Evolutionary conservation across 2,113 vertebrate species (phyloP).

Genomic region (Tor tambroides): DNA sequence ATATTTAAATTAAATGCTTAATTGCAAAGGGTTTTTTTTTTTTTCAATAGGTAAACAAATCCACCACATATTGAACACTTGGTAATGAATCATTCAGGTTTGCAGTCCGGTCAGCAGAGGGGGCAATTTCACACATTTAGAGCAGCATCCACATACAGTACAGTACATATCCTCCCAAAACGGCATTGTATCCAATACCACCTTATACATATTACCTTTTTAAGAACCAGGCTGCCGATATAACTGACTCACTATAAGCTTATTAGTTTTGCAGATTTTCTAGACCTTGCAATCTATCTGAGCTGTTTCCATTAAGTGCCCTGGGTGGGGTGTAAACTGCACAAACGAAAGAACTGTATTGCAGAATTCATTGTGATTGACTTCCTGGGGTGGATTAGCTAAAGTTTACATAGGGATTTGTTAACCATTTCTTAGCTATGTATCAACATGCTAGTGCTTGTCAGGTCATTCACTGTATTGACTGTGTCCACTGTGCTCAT

Average conservation of each 20-base stretch:
- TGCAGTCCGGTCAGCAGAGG: constrained; percentile 66
- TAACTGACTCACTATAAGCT: constrained; percentile 6
- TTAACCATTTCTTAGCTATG: constrained; percentile 53
- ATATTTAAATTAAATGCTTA: not conserved
- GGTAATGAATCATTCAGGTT: not conserved
- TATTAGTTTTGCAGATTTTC: constrained; percentile 27
- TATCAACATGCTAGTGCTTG: constrained; percentile 57
- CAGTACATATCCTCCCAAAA: not conserved
- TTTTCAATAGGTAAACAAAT: too few species aligned
- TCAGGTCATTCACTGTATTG: constrained; percentile 40
- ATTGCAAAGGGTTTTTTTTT: not conserved
- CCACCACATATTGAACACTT: too few species aligned
- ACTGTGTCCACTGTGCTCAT: constrained; percentile 26
- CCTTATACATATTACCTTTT: not conserved
- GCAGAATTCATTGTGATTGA: constrained; percentile 42
- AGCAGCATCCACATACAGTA: not conserved
- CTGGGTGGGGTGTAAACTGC: constrained; percentile 37
- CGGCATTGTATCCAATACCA: constrained; percentile 17
- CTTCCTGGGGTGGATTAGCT: constrained; percentile 57
- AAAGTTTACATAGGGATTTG: constrained; percentile 53
- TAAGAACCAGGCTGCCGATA: not conserved
- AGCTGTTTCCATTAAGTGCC: constrained; percentile 44
- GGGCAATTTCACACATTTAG: constrained; percentile 58
- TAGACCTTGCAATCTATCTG: constrained; percentile 16
- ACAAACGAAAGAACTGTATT: constrained; percentile 46